Evolutionary conservation across 2,113 vertebrate species (phyloP), one percentile per base, ranked within the genome.

Genomic region (Bufo gargarizans): DNA sequence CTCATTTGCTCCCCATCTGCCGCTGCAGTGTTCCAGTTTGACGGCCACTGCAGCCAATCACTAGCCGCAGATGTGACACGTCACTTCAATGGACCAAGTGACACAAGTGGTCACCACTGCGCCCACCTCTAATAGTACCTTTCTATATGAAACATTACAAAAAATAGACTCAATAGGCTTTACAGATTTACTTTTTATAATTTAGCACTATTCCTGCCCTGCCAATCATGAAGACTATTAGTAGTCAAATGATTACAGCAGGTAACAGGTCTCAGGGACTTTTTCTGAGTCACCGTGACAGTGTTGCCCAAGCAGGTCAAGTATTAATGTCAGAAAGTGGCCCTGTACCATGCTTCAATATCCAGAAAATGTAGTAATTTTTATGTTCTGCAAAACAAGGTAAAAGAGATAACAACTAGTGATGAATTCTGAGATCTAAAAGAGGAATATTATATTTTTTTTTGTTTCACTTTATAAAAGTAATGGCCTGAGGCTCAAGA

Each of bases 381-480:
- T 10, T 61, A 59, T 20, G 56, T 33, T 17, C n/a, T 55, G 58
- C 77, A 58, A 80, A 80, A 45, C n/a, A 78, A 78, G 2, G 6
- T 56, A 79, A 56, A 47, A 13, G 10, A n/a, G 19, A 79, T 17
- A 81, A 43, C 78, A 59, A 81, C 78, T 61, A 61, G 78, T 61
- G 58, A 81, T 81, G 16, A 81, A 59, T 59, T 16, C 33, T 61
- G 17, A 81, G 33, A 81, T 81, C 78, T 6, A 81, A 81, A 22
- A 61, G 33, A 59, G 13, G 33, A 81, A 81, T 16, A 81, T 81
- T 81, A 59, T 56, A 13, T 3, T 58, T 59, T 10, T 10, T 45
- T 45, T 59, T 33, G 56, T 61, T 81, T 81, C 56, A 81, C 78
- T 81, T 81, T 22, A 81, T 58, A 56, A 58, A 79, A 81, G 61